A percentile compares a stretch with the other conserved stretches of the same genome.
These are phyloP conservation scores for Percina caprodes DNA, from an alignment of 2,113 vertebrate species.

Conservation along the genomic window DNA sequence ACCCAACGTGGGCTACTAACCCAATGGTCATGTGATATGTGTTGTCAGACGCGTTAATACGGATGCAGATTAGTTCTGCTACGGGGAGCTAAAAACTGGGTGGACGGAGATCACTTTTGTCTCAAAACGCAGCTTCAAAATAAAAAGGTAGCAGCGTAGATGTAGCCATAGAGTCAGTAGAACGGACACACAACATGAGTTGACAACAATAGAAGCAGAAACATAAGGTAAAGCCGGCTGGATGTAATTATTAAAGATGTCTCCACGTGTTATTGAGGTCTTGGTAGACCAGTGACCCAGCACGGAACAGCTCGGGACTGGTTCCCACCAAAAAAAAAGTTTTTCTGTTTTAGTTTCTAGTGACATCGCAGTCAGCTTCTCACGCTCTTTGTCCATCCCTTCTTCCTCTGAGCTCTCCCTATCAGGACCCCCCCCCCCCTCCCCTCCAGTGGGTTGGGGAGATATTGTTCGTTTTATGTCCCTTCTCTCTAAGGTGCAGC, in stretches of 20 bases:
- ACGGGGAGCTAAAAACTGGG: no score
- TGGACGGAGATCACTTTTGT: no score
- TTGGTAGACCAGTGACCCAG: neutral
- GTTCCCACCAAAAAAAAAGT: conserved; percentile 53
- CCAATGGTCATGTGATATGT: no score
- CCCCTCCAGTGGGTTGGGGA: no score
- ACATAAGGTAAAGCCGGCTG: neutral
- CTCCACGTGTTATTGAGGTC: neutral
- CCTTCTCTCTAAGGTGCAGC: neutral
- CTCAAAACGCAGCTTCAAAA: no score
- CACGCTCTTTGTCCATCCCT: conserved; percentile 61
- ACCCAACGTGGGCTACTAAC: no score
- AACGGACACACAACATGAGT: neutral
- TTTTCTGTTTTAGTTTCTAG: conserved; percentile 20
- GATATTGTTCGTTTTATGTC: conserved; percentile 19
- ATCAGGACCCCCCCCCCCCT: no score
- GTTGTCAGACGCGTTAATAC: no score
- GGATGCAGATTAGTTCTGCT: no score
- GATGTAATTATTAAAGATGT: neutral
- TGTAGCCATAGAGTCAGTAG: no score
- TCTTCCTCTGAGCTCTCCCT: conserved; percentile 51
- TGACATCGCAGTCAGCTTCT: conserved; percentile 63
- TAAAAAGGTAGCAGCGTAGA: no score
- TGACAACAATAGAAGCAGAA: neutral
- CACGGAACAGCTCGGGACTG: neutral